phyloP scores from a whole-genome alignment of 1,140 invertebrate genomes.

The Patella vulgata region DNA sequence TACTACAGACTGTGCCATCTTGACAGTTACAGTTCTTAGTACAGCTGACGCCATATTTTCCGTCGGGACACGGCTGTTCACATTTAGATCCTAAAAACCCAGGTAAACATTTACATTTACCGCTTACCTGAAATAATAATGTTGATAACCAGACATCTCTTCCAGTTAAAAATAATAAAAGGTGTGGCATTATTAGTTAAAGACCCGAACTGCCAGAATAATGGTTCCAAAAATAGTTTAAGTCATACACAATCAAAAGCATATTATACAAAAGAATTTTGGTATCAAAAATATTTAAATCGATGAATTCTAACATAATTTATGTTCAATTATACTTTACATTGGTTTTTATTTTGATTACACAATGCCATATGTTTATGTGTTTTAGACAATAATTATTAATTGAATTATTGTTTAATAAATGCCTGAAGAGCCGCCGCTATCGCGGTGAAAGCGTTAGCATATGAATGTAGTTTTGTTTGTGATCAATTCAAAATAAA shows the following conservation, averaged over 20 bases:
- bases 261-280: constrained; percentile 13
- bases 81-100: constrained; percentile 40
- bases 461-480: no score
- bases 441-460: no score
- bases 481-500: no score
- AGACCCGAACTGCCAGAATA: background rate
- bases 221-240: constrained; percentile 3
- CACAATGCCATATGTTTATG: no score
- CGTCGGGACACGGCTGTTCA: constrained; percentile 35
- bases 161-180: background rate
- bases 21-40: constrained; percentile 23
- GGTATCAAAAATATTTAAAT: no score
- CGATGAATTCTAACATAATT: no score
- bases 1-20: constrained; percentile 79
- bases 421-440: no score
- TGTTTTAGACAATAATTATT: no score
- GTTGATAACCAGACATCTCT: constrained; percentile 9
- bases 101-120: constrained; percentile 31
- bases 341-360: no score
- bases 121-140: constrained; percentile 20
- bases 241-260: no score
- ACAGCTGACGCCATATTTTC: constrained; percentile 38
- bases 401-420: no score
- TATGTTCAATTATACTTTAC: no score
- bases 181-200: constrained; percentile 7